Percentiles rank a stretch among this genome's conserved stretches.
Evolutionary conservation across 2,888 invertebrate genomes (phyloP).

Genomic region (Cecidostiba fungosa): DNA sequence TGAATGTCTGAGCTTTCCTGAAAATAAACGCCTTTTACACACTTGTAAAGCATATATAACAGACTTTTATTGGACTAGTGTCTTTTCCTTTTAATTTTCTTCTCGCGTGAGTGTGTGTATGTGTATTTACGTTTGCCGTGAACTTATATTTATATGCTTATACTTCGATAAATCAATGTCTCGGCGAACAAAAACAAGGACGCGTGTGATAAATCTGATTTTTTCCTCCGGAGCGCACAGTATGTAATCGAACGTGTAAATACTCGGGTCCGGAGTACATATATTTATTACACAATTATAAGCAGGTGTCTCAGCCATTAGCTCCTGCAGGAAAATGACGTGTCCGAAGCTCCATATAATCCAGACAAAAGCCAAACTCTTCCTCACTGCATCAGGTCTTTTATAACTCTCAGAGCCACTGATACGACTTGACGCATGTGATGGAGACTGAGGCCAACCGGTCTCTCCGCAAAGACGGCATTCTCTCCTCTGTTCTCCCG

Average conservation of each 20-base stretch:
- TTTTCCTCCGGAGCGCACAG: background rate
- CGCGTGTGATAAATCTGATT: background rate
- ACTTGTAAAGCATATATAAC: background rate
- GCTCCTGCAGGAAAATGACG: constrained; percentile 19
- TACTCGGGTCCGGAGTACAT: background rate
- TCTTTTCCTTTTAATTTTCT: background rate
- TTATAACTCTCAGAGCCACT: background rate
- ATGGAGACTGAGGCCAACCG: constrained; percentile 48
- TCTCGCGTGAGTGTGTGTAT: no score
- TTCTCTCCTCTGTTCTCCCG: constrained; percentile 27
- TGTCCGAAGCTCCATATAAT: constrained; percentile 4
- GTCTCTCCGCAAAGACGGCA: constrained; percentile 47
- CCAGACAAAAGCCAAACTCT: background rate
- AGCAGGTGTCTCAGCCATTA: constrained; percentile 46
- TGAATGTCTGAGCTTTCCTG: background rate
- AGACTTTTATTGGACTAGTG: background rate
- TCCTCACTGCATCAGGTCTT: background rate
- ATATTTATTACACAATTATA: constrained; percentile 48
- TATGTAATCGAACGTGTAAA: constrained; percentile 51
- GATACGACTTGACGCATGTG: background rate
- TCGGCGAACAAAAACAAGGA: background rate
- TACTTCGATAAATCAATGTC: background rate
- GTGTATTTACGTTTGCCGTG: background rate
- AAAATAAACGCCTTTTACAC: background rate
- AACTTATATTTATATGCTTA: no score